These are phyloP conservation scores for Notiomystis cincta DNA, from an alignment of 2,113 vertebrate species.

Conservation along the genomic window DNA sequence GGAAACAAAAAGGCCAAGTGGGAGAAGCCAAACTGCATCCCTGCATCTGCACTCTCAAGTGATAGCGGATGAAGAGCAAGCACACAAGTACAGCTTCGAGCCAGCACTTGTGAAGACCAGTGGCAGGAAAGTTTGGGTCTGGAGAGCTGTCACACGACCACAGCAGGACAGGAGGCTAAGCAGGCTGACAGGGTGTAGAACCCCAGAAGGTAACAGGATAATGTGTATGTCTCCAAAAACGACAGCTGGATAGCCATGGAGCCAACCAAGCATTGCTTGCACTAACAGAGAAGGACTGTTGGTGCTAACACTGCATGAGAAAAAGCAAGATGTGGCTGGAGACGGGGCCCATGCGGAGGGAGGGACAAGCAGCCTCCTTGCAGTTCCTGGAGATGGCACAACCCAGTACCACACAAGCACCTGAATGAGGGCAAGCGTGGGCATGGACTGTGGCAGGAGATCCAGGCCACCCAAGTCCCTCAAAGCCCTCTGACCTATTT, in stretches of 20 bases:
- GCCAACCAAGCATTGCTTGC: neutral
- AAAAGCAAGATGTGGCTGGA: neutral
- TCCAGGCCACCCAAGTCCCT: neutral
- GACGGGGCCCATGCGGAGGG: rapidly evolving
- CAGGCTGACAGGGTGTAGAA: neutral
- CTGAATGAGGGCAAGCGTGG: neutral
- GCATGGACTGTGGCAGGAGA: no score
- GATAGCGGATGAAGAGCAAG: no score
- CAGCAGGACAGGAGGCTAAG: no score
- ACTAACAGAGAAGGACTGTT: neutral
- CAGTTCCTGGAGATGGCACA: neutral
- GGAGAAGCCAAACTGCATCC: no score
- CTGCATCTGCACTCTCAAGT: rapidly evolving
- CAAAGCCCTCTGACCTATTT: neutral
- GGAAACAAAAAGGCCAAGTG: no score
- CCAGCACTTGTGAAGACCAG: rapidly evolving
- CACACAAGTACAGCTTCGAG: no score
- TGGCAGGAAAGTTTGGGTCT: rapidly evolving
- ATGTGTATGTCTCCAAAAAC: neutral
- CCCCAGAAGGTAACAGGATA: neutral
- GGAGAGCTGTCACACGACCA: rapidly evolving
- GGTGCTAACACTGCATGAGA: neutral
- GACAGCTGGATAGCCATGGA: neutral
- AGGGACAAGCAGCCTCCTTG: neutral
- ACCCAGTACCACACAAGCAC: neutral